Conservation (phyloP, 2,888 invertebrate genomes). For the Eudasyphora cyanicolor region DNA sequence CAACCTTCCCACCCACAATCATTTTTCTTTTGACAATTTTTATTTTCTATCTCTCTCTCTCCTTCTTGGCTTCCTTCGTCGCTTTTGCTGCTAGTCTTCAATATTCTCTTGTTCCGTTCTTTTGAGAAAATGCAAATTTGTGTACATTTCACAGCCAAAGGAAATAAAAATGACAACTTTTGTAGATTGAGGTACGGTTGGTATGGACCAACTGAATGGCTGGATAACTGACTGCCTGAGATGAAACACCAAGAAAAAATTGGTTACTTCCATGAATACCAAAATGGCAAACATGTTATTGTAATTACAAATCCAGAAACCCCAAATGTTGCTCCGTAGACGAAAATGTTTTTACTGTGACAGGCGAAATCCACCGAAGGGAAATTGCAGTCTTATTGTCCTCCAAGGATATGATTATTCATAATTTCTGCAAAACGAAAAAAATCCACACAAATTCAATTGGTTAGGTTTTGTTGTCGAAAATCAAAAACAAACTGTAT, state of each 20-base stretch:
- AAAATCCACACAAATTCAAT: too few species aligned
- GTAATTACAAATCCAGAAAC: conserved; percentile 60
- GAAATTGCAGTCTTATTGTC: too few species aligned
- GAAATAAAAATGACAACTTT: conserved; percentile 64
- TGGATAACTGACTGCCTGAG: conserved; percentile 38
- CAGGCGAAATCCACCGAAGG: too few species aligned
- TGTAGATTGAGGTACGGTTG: conserved; percentile 56
- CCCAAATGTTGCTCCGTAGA: conserved; percentile 47
- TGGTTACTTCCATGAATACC: conserved; percentile 40
- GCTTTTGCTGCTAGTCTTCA: conserved; percentile 23
- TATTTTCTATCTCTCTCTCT: conserved; percentile 20
- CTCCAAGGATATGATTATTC: too few species aligned
- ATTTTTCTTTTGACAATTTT: conserved; percentile 47
- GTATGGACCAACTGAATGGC: too few species aligned
- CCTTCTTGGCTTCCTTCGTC: conserved; percentile 33
- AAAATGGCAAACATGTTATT: conserved; percentile 61
- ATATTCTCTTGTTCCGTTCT: conserved; percentile 37
- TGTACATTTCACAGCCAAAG: conserved; percentile 50
- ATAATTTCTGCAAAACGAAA: too few species aligned
- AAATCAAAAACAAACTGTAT: too few species aligned
- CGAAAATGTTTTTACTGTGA: too few species aligned
- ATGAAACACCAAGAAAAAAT: background rate
- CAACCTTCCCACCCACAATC: background rate
- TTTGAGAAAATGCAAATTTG: conserved; percentile 38
- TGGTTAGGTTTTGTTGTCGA: too few species aligned